A percentile compares a stretch with the other conserved stretches of the same genome.
Evolutionary conservation across 2,113 vertebrate genomes (phyloP).

Genomic region (Callospermophilus lateralis): DNA sequence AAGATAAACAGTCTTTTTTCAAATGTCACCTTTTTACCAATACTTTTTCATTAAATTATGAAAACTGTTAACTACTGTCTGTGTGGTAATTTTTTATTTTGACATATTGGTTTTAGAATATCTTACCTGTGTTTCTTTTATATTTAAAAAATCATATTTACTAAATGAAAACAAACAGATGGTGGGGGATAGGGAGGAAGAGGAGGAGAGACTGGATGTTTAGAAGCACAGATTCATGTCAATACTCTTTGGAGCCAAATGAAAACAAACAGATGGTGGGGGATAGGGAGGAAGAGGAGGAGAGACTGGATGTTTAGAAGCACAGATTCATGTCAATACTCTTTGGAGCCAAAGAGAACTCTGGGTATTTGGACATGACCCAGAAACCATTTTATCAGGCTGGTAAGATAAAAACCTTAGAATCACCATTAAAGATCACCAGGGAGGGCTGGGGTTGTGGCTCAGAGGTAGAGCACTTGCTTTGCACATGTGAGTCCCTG

Average conservation of each 20-base stretch:
- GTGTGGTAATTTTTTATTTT: conserved; percentile 85
- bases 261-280: neutral
- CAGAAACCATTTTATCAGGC: conserved; percentile 57
- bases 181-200: neutral
- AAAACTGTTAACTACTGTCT: conserved; percentile 88
- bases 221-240: conserved; percentile 52
- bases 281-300: neutral
- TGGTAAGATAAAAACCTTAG: conserved; percentile 47
- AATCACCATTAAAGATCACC: neutral
- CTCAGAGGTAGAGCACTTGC: too few relatives aligned
- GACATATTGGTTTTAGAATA: conserved; percentile 60
- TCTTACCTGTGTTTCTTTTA: conserved; percentile 47
- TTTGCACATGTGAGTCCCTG: too few relatives aligned
- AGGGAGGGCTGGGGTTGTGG: too few relatives aligned
- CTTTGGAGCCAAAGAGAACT: conserved; percentile 9
- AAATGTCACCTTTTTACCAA: conserved; percentile 91
- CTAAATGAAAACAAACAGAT: conserved; percentile 8
- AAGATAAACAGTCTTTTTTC: conserved; percentile 89
- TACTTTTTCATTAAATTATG: conserved; percentile 94
- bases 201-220: conserved; percentile 37
- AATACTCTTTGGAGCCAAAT: neutral
- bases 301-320: conserved; percentile 49
- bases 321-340: conserved; percentile 47
- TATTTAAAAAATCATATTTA: conserved; percentile 43
- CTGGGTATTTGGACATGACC: conserved; percentile 21